Conservation (phyloP, 2,113 vertebrate species). For the Mellivora capensis region DNA sequence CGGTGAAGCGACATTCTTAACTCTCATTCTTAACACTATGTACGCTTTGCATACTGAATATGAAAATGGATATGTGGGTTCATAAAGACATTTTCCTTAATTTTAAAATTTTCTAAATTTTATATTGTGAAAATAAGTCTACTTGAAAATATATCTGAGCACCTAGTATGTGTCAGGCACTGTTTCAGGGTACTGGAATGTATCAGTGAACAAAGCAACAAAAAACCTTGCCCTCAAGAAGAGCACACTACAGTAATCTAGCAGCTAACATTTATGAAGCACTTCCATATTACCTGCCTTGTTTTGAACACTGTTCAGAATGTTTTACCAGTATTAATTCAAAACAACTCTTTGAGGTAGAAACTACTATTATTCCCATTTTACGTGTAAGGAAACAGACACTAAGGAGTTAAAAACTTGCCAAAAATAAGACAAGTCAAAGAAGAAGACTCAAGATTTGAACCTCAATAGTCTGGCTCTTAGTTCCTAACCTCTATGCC, state of each 20-base stretch:
- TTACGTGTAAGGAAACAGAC: neutral
- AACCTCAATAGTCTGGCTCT: neutral
- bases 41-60: neutral
- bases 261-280: neutral
- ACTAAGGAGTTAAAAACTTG: neutral
- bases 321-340: neutral
- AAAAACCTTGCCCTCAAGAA: neutral
- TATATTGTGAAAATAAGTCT: neutral
- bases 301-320: neutral
- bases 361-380: neutral
- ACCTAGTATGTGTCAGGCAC: neutral
- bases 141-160: neutral
- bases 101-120: constrained; percentile 2
- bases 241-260: neutral
- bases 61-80: neutral
- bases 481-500: neutral
- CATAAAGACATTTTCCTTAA: neutral
- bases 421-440: neutral
- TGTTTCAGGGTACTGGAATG: neutral
- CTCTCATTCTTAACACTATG: neutral
- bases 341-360: neutral
- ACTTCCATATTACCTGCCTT: neutral
- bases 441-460: neutral
- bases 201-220: neutral
- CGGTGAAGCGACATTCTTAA: neutral